Percentiles rank a stretch among this genome's conserved stretches.
Conservation (phyloP, 2,113 vertebrate genomes). For the Oxyruncus cristatus region DNA sequence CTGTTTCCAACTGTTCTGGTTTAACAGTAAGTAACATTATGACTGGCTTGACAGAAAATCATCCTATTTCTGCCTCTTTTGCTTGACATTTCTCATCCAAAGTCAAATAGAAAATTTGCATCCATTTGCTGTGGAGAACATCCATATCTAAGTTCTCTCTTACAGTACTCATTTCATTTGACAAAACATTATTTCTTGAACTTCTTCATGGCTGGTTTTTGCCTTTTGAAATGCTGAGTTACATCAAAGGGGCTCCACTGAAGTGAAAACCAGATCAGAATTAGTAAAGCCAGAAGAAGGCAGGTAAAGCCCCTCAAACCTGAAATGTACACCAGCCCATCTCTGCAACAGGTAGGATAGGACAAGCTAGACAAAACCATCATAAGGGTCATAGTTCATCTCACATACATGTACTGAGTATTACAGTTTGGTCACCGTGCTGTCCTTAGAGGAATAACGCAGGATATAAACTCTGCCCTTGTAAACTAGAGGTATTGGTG, state of each 20-base stretch:
- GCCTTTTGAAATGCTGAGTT: neutral
- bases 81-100: neutral
- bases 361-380: neutral
- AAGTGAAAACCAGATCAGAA: neutral
- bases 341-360: neutral
- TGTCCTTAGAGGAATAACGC: neutral
- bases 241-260: neutral
- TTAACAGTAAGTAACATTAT: conserved; percentile 8
- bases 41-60: neutral
- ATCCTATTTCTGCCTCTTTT: neutral
- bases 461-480: neutral
- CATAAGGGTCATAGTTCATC: neutral
- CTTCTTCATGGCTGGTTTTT: neutral
- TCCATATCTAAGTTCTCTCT: neutral
- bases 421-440: neutral
- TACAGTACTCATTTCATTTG: neutral
- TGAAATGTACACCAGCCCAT: neutral
- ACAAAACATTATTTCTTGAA: neutral
- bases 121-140: neutral
- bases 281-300: neutral
- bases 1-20: neutral
- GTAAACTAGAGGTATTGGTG: neutral
- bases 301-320: neutral
- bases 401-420: neutral
- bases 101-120: neutral